A percentile compares a stretch with the other conserved stretches of the same genome.
Evolutionary conservation across 2,113 vertebrate species (phyloP).

Genomic region (Podocnemis expansa): DNA sequence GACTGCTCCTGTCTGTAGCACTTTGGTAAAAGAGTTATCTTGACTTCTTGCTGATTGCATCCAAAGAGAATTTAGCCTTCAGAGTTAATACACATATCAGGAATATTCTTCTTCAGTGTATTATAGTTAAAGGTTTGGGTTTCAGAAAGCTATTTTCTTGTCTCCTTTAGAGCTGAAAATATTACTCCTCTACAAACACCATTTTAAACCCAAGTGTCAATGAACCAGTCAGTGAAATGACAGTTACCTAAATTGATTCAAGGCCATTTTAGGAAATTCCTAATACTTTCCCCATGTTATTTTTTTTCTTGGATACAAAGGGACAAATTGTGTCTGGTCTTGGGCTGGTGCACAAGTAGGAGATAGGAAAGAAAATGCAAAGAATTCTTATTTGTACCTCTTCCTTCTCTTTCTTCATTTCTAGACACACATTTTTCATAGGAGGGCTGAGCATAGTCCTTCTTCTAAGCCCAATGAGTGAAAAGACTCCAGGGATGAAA

Average conservation of each 20-base stretch:
- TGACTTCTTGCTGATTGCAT: constrained; percentile 75
- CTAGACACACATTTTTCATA: background rate
- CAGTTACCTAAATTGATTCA: constrained; percentile 80
- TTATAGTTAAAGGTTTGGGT: constrained; percentile 54
- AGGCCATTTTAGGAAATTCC: constrained; percentile 78
- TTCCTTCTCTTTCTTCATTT: background rate
- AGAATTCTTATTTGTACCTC: constrained; percentile 21
- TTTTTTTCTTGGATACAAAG: constrained; percentile 52
- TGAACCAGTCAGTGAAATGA: constrained; percentile 75
- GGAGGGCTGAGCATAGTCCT: background rate
- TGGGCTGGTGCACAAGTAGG: background rate
- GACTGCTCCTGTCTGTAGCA: constrained; percentile 61
- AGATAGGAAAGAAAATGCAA: constrained; percentile 10
- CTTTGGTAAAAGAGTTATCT: constrained; percentile 77
- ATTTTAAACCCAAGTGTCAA: constrained; percentile 77
- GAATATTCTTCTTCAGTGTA: constrained; percentile 62
- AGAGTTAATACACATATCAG: constrained; percentile 67
- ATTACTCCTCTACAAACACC: constrained; percentile 72
- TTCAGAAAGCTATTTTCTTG: constrained; percentile 76
- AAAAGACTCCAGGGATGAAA: background rate
- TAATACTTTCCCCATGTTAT: constrained; percentile 29
- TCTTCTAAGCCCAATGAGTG: background rate
- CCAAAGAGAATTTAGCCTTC: constrained; percentile 64
- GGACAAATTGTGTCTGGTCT: constrained; percentile 63
- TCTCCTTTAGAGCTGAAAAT: constrained; percentile 75